A percentile compares a stretch with the other conserved stretches of the same genome.
Evolutionary conservation across 2,888 invertebrate genomes (phyloP).

Genomic region (Tinea pellionella): DNA sequence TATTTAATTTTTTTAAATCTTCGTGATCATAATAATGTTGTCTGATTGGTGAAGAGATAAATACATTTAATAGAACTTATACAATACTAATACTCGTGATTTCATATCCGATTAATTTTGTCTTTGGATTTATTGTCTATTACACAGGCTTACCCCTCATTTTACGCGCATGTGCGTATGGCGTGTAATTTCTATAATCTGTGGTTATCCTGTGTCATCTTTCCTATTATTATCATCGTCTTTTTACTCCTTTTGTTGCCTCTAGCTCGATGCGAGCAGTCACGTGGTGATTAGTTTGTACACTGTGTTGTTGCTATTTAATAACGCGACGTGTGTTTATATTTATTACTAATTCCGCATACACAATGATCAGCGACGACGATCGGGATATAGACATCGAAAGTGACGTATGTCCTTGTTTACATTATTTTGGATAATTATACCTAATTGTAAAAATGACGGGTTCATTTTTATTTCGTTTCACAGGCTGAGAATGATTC

Average conservation of each 20-base stretch:
- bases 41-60: no score
- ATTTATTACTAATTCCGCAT: neutral
- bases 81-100: no score
- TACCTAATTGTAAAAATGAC: constrained; percentile 10
- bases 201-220: neutral
- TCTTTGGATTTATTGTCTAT: no score
- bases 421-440: constrained; percentile 15
- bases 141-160: no score
- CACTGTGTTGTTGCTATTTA: neutral
- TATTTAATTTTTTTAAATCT: no score
- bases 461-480: constrained; percentile 10
- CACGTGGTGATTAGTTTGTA: neutral
- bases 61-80: no score
- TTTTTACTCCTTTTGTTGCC: neutral
- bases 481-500: constrained; percentile 85
- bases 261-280: neutral
- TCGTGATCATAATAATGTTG: no score
- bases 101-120: no score
- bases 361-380: constrained; percentile 87
- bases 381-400: constrained; percentile 95
- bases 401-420: constrained; percentile 86
- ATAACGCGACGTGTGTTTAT: neutral
- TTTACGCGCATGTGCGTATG: no score
- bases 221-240: neutral
- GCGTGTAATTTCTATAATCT: no score